Evolutionary conservation across 2,888 invertebrate genomes (phyloP), one percentile per base, ranked within the genome.

Genomic region (Xanthia icteritia): DNA sequence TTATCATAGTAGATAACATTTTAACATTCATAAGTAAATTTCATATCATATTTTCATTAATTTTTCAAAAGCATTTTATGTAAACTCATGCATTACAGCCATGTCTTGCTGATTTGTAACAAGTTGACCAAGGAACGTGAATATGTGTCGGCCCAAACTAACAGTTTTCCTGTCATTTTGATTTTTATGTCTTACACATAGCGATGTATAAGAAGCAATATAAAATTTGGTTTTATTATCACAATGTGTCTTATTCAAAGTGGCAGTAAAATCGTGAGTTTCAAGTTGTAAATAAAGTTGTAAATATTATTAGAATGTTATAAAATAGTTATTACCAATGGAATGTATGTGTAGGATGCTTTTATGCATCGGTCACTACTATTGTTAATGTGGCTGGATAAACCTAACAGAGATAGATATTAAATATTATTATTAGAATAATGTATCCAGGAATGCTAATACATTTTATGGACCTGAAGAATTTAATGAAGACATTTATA

Each of bases 231-330:
- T 82, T 86, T 80, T 85, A 77, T 83, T 77, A 87, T 86, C 86
- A 86, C 84, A 56, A 84, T 79, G 89, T 89, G 88, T 88, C 88
- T 88, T 88, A 87, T 90, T 89, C 91, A 91, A 92, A 93, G 91
- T 93, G 93, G 90, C 93, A 91, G 92, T 87, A 82, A 91, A 91
- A 91, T 89, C 80, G 89, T 88, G 82, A 76, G 87, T 91, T 89
- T 93, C 92, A 93, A 90, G 94, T 93, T 92, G 93, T 93, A 93
- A 89, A 93, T 93, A 92, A 79, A 82, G 86, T 85, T 95, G 94
- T 94, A 95, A 89, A 94, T 95, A 95, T 89, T 93, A 92, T 90
- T 89, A 88, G 80, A 84, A 86, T 79, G 79, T 91, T 90, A 91
- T 68, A 27, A 20, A 67, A 8, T 92, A 92, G 92, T 91, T 91